phyloP scores from a whole-genome alignment of 2,113 vertebrate species.

The Sprattus sprattus region DNA sequence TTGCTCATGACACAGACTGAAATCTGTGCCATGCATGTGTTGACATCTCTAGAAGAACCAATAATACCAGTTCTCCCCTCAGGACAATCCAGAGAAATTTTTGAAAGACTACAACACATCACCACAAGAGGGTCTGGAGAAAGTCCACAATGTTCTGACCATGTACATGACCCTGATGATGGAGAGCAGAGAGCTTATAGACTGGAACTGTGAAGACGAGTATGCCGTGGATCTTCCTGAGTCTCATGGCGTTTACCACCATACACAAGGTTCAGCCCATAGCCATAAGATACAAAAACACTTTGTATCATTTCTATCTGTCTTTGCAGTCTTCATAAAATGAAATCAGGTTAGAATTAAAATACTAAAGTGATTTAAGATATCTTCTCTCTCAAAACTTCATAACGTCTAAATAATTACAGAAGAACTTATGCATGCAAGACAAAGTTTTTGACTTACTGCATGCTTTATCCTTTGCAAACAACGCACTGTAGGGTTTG shows the following conservation, averaged over 20 bases:
- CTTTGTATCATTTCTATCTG: neutral
- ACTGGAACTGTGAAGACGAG: constrained; percentile 59
- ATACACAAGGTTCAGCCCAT: constrained; percentile 41
- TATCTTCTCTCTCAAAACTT: neutral
- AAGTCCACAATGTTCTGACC: constrained; percentile 48
- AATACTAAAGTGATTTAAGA: neutral
- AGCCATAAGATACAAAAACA: neutral
- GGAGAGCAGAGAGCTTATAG: constrained; percentile 36
- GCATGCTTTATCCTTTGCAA: neutral
- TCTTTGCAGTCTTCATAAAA: no score
- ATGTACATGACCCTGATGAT: constrained; percentile 54
- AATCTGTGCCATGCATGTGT: neutral
- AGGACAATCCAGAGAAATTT: constrained; percentile 57
- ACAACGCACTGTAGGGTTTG: neutral
- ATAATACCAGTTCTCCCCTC: neutral
- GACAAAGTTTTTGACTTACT: neutral
- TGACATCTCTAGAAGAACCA: neutral
- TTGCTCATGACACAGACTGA: no score
- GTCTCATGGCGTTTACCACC: constrained; percentile 26
- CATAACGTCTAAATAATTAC: no score
- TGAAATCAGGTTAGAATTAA: no score
- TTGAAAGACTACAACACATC: constrained; percentile 38
- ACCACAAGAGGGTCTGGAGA: constrained; percentile 46
- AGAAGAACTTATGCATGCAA: neutral
- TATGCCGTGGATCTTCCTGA: constrained; percentile 49